These are phyloP conservation scores for Pheosia gnoma DNA, from an alignment of 2,888 invertebrate genomes.

Conservation along the genomic window DNA sequence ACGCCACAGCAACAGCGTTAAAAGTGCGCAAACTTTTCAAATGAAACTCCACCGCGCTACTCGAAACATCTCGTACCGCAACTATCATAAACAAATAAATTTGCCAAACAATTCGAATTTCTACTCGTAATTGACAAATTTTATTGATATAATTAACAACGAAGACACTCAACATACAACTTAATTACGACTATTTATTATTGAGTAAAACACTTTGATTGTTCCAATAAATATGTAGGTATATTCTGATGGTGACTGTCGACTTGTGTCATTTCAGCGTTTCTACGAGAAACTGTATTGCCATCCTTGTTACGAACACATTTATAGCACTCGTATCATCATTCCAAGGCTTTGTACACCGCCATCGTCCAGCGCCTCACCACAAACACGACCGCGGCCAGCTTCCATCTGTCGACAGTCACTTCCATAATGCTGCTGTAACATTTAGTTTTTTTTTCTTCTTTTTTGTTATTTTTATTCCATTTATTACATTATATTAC, in stretches of 20 bases:
- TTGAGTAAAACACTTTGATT: constrained; percentile 7
- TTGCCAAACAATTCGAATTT: constrained; percentile 46
- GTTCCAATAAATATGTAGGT: not conserved
- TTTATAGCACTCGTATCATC: too few relatives aligned
- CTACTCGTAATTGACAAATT: constrained; percentile 46
- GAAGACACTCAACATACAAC: constrained; percentile 38
- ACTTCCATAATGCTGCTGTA: not conserved
- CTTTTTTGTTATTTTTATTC: not conserved
- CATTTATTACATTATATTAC: not conserved
- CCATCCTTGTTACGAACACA: too few relatives aligned
- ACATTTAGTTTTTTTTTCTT: too few relatives aligned
- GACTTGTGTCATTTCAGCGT: not conserved
- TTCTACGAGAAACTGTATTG: too few relatives aligned
- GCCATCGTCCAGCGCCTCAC: too few relatives aligned
- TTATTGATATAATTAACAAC: constrained; percentile 40
- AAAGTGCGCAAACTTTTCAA: constrained; percentile 16
- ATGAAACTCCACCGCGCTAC: constrained; percentile 12
- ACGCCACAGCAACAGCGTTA: constrained; percentile 14
- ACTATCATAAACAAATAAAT: constrained; percentile 29
- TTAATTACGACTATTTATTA: constrained; percentile 8
- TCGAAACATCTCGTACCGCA: constrained; percentile 10
- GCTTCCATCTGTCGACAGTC: not conserved
- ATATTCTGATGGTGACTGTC: constrained; percentile 16
- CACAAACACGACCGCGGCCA: not conserved
- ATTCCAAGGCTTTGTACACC: too few relatives aligned